Base-by-base conservation (phyloP, 2,797 vertebrate genomes). In the Todus mexicanus region DNA sequence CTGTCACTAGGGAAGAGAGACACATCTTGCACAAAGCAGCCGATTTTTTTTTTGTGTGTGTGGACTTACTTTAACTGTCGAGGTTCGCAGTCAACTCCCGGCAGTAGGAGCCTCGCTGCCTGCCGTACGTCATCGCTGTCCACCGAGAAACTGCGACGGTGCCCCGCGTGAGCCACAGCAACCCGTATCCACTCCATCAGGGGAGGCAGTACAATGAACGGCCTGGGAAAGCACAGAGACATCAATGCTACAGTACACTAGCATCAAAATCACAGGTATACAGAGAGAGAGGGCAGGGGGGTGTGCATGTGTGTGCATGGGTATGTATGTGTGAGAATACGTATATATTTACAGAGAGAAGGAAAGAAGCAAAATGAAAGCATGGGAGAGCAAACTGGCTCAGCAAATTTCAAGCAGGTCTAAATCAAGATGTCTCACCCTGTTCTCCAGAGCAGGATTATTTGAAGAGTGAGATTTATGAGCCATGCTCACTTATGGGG, bases 41-140 rank as follows among this genome's bases (percentile, higher is more conserved):
- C 4, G 4, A 45, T 15, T 7, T 65, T 20, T 68, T 40, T 26
- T 18, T n/a, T 10, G 51, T 15, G 73, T 37, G 66, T 15, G 85
- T 47, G 87, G 51, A 96, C 97, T 90, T 99, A 99, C 99, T 99
- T 98, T 54, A 99, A 97, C 97, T 99, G 99, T 57, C 99, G 99
- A 37, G 99, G 99, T 96, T 99, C 99, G 79, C 99, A 99, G 98
- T 99, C 99, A 93, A 99, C 98, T 63, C 99, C 99, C 0, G 99
- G 99, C 95, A 99, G 98, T 76, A 99, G 97, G 87, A 99, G 98
- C 84, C 99, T 96, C 68, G 99, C 99, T 4, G 99, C 98, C 97
- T 99, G 99, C 95, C 99, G 98, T n/a, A 99, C 98, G 94, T 99
- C 99, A 94, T 99, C 99, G 69, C 99, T 99, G 98, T 99, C 99